A percentile compares a stretch with the other conserved stretches of the same genome.
These are phyloP conservation scores for Pogonomyrmex californicus DNA, from an alignment of 1,140 invertebrate genomes.

Conservation along the genomic window DNA sequence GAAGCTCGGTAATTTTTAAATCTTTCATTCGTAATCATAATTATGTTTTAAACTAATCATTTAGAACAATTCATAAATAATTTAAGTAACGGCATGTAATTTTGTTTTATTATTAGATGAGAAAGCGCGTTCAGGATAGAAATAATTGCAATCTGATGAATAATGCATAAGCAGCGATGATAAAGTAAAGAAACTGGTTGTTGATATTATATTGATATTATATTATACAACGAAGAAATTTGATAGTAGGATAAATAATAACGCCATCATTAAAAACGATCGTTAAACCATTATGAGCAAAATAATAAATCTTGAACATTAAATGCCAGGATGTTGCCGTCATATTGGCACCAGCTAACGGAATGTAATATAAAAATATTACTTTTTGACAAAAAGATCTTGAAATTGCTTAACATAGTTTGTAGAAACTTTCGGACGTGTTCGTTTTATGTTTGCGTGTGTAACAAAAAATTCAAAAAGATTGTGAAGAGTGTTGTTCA, in stretches of 20 bases:
- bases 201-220: constrained; percentile 54
- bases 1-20: not conserved
- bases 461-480: not conserved
- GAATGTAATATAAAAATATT: not conserved
- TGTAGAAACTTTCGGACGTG: not conserved
- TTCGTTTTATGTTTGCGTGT: not conserved
- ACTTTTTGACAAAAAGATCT: not conserved
- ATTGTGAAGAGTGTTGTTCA: constrained; percentile 2
- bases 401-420: constrained; percentile 16
- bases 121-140: not conserved
- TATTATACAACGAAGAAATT: constrained; percentile 12
- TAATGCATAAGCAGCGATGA: constrained; percentile 53
- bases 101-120: not conserved
- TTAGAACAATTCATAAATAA: constrained; percentile 14
- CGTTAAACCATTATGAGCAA: not conserved
- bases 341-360: not conserved
- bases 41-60: constrained; percentile 5
- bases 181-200: constrained; percentile 49
- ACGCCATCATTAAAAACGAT: not conserved
- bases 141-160: constrained; percentile 64
- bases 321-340: not conserved
- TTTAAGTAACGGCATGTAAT: not conserved
- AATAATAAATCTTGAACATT: constrained; percentile 25
- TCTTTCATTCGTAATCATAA: not conserved
- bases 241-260: constrained; percentile 42